A percentile compares a stretch with the other conserved stretches of the same genome.
Conservation (phyloP, 2,113 vertebrate species). For the Manacus vitellinus region DNA sequence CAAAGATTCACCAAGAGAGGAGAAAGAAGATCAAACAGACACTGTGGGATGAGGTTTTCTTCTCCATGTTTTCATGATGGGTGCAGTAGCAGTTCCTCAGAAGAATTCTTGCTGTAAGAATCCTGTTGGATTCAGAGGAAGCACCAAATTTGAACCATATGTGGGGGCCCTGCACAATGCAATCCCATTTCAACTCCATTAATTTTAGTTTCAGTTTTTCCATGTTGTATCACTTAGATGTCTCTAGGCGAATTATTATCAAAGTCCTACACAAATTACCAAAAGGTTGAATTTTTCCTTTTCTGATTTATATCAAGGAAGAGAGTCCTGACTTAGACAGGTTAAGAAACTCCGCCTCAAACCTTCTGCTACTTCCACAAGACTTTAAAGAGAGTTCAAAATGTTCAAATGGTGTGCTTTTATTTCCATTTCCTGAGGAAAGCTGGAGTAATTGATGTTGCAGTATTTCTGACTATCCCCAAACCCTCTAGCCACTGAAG, state of each 20-base stretch:
- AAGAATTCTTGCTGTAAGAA: conserved; percentile 6
- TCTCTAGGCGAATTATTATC: not conserved
- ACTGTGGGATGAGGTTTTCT: not conserved
- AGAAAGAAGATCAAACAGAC: not conserved
- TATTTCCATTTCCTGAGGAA: conserved; percentile 18
- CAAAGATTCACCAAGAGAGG: not conserved
- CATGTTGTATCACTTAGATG: conserved; percentile 17
- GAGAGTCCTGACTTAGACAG: not conserved
- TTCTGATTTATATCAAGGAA: not conserved
- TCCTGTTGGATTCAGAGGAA: conserved; percentile 34
- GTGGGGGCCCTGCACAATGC: not conserved
- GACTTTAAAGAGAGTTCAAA: not conserved
- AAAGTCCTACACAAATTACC: not conserved
- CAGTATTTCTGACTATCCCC: not conserved
- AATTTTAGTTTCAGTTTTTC: conserved; percentile 50
- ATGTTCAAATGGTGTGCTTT: conserved; percentile 15
- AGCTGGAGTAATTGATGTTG: not conserved
- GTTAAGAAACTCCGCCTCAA: not conserved
- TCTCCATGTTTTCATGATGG: not conserved
- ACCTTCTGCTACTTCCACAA: not conserved
- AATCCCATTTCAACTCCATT: conserved; percentile 22
- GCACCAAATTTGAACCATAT: conserved; percentile 13
- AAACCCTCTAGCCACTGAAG: not conserved
- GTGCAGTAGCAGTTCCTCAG: conserved; percentile 1
- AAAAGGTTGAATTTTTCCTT: not conserved